Conservation (phyloP, 1,140 invertebrate genomes). For the Drosophila tropicalis region DNA sequence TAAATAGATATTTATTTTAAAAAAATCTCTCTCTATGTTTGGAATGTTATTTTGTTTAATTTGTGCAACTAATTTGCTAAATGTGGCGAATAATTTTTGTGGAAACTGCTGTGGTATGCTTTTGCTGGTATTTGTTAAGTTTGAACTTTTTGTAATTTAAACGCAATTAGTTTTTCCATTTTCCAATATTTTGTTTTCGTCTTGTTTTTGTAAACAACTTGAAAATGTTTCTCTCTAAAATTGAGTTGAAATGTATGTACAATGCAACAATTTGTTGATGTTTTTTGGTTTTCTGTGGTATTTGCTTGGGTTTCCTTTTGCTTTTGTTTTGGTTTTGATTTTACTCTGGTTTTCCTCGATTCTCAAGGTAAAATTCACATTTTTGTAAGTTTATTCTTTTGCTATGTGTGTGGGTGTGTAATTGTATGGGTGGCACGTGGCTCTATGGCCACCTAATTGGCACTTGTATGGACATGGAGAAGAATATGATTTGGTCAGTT, state of each 20-base stretch:
- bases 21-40: no score
- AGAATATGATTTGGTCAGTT: conserved; percentile 38
- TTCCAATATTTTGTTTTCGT: conserved; percentile 41
- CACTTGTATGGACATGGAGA: conserved; percentile 47
- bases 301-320: conserved; percentile 23
- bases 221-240: conserved; percentile 43
- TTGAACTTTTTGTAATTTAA: conserved; percentile 69
- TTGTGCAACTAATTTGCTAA: conserved; percentile 31
- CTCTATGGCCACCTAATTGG: conserved; percentile 51
- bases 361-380: conserved; percentile 65
- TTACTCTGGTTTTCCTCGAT: conserved; percentile 13
- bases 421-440: conserved; percentile 29
- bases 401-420: conserved; percentile 20
- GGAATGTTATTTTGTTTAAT: conserved; percentile 14
- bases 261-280: conserved; percentile 43
- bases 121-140: conserved; percentile 16
- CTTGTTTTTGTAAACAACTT: conserved; percentile 8
- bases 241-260: conserved; percentile 17
- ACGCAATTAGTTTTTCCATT: conserved; percentile 67
- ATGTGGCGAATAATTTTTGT: conserved; percentile 6
- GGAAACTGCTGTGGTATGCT: conserved; percentile 31
- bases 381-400: conserved; percentile 57
- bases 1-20: no score
- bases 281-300: conserved; percentile 23
- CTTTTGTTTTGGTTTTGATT: background rate